phyloP scores from a whole-genome alignment of 2,888 invertebrate species.

The Athripsodes cinereus region DNA sequence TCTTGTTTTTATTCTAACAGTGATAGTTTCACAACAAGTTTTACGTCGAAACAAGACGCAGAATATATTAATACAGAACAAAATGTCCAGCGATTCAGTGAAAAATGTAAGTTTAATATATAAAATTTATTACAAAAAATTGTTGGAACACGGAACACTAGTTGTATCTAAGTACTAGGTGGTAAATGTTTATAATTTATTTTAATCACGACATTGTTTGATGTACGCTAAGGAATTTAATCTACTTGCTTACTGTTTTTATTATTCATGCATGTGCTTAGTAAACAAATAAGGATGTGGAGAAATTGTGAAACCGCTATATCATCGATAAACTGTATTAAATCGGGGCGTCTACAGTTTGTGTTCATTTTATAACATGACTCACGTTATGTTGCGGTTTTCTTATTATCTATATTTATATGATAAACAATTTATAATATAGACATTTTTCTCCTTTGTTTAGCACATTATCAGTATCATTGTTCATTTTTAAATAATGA shows the following conservation, averaged over 20 bases:
- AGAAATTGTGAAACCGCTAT: neutral
- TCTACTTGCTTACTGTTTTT: constrained; percentile 16
- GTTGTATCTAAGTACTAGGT: too few species aligned
- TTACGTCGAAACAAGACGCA: neutral
- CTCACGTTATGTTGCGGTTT: neutral
- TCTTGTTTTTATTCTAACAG: neutral
- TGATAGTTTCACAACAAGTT: neutral
- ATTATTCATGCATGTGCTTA: neutral
- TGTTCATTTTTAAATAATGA: too few species aligned
- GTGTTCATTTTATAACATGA: neutral
- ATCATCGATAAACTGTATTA: neutral
- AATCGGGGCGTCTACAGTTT: neutral
- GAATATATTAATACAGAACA: constrained; percentile 20
- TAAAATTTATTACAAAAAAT: constrained; percentile 4
- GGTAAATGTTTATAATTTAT: constrained; percentile 2
- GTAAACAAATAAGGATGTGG: constrained; percentile 15
- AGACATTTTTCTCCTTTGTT: too few species aligned
- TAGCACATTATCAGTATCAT: too few species aligned
- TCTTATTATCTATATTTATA: neutral
- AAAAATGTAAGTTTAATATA: constrained; percentile 49
- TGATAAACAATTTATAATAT: too few species aligned
- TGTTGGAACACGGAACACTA: neutral
- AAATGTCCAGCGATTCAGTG: constrained; percentile 55
- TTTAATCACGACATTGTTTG: constrained; percentile 9
- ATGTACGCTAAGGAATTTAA: constrained; percentile 19